Base-by-base conservation (phyloP, 2,888 invertebrate species). In the Aporophyla lueneburgensis region DNA sequence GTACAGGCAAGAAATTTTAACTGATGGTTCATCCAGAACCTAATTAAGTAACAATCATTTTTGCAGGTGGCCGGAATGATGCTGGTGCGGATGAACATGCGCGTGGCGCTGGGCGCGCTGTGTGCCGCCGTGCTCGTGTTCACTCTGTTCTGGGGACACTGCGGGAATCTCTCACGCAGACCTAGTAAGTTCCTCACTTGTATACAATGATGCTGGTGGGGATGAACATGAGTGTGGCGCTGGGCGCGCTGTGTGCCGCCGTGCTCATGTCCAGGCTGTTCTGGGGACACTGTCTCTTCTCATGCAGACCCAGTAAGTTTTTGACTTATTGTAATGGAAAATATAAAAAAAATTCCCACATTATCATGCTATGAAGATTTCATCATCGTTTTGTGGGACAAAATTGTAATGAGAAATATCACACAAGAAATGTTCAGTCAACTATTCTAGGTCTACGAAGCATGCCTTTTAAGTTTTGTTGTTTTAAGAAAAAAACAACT, bases 81-180 rank as follows among this genome's bases (percentile, higher is more conserved):
- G 97, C 98, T 98, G 97, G 97, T 98, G 97, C 97, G 98, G 87
- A 95, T 98, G 90, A 98, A 98, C 94, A 97, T 98, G 93, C 98
- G 98, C 95, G 96, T 97, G 90, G 97, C 98, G 84, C 95, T 98
- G 85, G 95, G 98, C 80, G 96, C 97, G 87, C 96, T 98, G 65
- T 97, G 97, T 86, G 94, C 97, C 68, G 97, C 97, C 59, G 98
- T 98, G 59, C 93, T 98, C 86, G 96, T 98, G 86, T 97, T 98
- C 86, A 97, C 98, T 84, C 94, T 98, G 70, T 97, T 98, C 86
- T 98, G 98, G 98, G 98, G 97, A 91, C 97, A 97, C 91, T 98
- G 98, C 91, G 97, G 98, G 5, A 97, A 97, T 85, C 96, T 97
- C 77, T 89, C 92, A 2, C 91, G 88, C 58, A 91, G 94, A 73